These are phyloP conservation scores for Macrotis lagotis DNA, from an alignment of 2,113 vertebrate genomes.

Conservation along the genomic window DNA sequence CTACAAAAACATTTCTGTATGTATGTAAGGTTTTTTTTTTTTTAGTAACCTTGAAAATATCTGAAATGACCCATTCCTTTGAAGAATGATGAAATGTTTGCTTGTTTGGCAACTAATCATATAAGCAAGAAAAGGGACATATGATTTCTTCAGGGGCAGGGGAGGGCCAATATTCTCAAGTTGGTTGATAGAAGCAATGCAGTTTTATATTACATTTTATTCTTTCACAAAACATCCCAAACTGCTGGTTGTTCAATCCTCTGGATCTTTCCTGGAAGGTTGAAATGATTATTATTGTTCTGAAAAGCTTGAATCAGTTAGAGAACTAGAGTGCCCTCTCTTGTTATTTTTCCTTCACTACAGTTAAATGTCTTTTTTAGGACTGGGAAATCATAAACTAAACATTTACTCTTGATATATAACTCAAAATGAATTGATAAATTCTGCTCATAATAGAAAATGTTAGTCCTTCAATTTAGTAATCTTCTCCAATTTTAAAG, in stretches of 20 bases:
- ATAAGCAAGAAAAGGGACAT: not conserved
- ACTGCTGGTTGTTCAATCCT: not conserved
- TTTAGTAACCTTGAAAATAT: conserved; percentile 4
- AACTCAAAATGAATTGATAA: conserved; percentile 7
- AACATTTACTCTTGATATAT: conserved; percentile 45
- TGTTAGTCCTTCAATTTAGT: not conserved
- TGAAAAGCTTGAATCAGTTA: conserved; percentile 43
- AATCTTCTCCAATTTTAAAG: not conserved
- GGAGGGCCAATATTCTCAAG: not conserved
- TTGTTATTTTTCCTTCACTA: conserved; percentile 53
- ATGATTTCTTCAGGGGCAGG: not conserved
- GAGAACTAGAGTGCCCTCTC: conserved; percentile 73
- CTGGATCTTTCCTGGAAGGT: not conserved
- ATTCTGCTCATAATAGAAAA: conserved; percentile 22
- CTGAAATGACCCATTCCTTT: conserved; percentile 29
- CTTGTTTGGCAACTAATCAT: not conserved
- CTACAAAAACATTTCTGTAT: conserved; percentile 15
- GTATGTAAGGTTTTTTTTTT: not conserved
- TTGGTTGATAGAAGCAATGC: not conserved
- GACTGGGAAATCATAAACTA: conserved; percentile 44
- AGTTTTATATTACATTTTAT: conserved; percentile 27
- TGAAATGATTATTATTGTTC: not conserved
- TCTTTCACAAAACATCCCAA: conserved; percentile 16
- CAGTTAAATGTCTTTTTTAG: conserved; percentile 40
- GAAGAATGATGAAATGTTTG: not conserved